Base-by-base conservation (phyloP, 2,888 invertebrate genomes). In the Patella pellucida region DNA sequence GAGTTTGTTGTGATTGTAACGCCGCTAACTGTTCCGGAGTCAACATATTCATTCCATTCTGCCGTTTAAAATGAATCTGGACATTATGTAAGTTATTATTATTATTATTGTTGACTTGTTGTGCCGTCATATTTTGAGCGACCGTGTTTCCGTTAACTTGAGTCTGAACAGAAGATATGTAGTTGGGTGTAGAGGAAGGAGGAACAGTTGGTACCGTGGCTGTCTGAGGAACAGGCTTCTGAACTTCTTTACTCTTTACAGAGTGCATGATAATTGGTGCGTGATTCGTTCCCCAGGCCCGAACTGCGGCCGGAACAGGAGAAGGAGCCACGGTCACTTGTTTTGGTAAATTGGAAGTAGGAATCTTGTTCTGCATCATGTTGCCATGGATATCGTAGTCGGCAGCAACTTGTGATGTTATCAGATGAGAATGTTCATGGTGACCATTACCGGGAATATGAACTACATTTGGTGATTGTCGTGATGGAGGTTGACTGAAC, bases 251-350 rank as follows among this genome's bases (percentile, higher is more conserved):
- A 92, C 97, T 97, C 91, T 96, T 96, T 23, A 98, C 98, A 52
- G 97, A 96, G 90, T 97, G 97, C 97, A 97, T 98, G 81, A 98
- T 97, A 82, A 98, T 96, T 11, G 97, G 97, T 75, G 96, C 95
- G 76, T 95, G 95, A 94, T 96, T 95, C 70, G 96, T 95, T 89
- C 95, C 95, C 75, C 95, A 92, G 4, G 97, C 96, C 80, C 96
- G 95, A 12, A 89, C 86, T 52, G 78, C 81, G 9, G 83, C 81
- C 1, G 80, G 74, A 12, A 74, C 73, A 4, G 62, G 62, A 62
- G 23, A 19, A 62, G 19, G 19, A 0, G 80, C 68, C 15, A 76
- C 74, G 71, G 76, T 70, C 54, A 41, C 41, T 41, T 41, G 41
- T 41, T 81, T 82, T n/a, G 80, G 81, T 72, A 81, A 73, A 70